Evolutionary conservation across 2,888 invertebrate species (phyloP), one percentile per base, ranked within the genome.

Genomic region (Busseola fusca): DNA sequence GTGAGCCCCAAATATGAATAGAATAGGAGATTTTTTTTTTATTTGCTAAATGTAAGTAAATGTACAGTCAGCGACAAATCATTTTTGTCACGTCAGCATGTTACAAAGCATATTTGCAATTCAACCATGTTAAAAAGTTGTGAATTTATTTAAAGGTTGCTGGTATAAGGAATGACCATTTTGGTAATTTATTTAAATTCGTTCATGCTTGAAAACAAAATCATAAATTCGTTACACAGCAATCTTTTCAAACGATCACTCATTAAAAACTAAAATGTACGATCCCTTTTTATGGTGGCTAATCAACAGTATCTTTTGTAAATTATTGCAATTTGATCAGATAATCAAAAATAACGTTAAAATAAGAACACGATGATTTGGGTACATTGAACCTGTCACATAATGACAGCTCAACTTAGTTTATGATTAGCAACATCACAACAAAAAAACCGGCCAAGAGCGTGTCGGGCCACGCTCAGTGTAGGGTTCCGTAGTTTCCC

Each of bases 361-460:
- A 65, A 56, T 54, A 72, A 69, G 50, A 76, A 70, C 50, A 30
- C 12, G 42, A 65, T 45, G 48, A 59, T 12, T 62, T 37, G 21
- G 54, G 78, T 63, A 64, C 74, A 69, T 71, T 78, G 72, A 76
- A 76, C 76, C 64, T 74, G 76, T 76, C 75, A 75, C 69, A 69
- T 78, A 74, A 66, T 73, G 73, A 69, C 60, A 40, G 56, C 42
- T n/a, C 34, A 64, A 65, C 63, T 69, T 57, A 45, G 63, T 79
- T 83, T 79, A 70, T 81, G 71, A 69, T 64, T 75, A 69, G 70
- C 62, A 75, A 79, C 75, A 69, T 78, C 62, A 72, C 67, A 72
- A 74, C 64, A 76, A 69, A 76, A 84, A 81, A n/a, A n/a, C n/a
- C n/a, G n/a, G n/a, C n/a, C n/a, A n/a, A n/a, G n/a, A n/a, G n/a